Evolutionary conservation across 2,888 invertebrate species (phyloP), one percentile per base, ranked within the genome.

Genomic region (Piscicola geometra): DNA sequence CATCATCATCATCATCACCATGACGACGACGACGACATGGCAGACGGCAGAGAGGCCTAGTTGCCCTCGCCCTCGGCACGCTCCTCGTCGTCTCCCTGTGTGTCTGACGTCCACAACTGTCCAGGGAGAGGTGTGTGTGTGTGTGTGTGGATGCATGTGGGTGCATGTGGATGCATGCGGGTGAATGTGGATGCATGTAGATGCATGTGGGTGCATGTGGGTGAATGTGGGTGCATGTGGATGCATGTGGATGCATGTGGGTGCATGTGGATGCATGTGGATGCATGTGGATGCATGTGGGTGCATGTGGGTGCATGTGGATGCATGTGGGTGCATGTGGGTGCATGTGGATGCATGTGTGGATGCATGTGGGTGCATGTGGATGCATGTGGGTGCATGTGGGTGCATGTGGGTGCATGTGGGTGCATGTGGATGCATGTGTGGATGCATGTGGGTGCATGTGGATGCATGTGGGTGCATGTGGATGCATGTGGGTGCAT

Each of bases 71-170:
- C 76, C 32, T 71, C 76, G 32, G 66, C 76, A 12, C 75, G 77
- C 21, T 77, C 77, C 25, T 72, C 77, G 2, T 77, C 77, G 15
- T 77, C 76, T 0, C 60, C 72, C 41, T 77, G 77, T 60, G 72
- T 71, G 47, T 77, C 77, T 28, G 76, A 76, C 56, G 77, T 77
- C 77, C 77, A 77, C 68, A 77, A 60, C 77, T 77, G 72, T 30
- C 36, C 56, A 15, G 36, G 47, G 30, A 41, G 21, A 30, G 25
- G 12, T 21, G 36, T 21, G 32, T 12, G 18, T 66, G 30, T 12
- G 21, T 47, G 21, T 9, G 50, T 47, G 50, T 47, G 50, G 9
- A 21, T 47, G 50, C 12, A 15, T 15, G 50, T 21, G 9, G 50
- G 50, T 9, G 9, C 21, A 21, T 9, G 9, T 47, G 21, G 21